These are phyloP conservation scores for Psettodes erumei DNA, from an alignment of 2,113 vertebrate species.

Conservation along the genomic window DNA sequence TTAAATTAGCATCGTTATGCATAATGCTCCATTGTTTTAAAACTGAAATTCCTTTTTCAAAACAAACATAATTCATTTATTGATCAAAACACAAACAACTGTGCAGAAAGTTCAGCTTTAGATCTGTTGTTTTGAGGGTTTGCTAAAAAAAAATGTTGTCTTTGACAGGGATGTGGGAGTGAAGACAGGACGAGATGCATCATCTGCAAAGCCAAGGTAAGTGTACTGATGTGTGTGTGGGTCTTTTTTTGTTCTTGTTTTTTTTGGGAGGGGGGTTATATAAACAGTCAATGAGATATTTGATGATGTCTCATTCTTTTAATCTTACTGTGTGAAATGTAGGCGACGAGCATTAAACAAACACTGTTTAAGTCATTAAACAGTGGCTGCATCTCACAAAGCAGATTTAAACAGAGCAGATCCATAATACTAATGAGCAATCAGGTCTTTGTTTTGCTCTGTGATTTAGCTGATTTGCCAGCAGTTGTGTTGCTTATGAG, in stretches of 20 bases:
- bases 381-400: slow-evolving; percentile 70
- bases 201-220: slow-evolving; percentile 79
- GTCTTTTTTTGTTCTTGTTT: background rate
- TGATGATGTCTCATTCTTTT: slow-evolving; percentile 61
- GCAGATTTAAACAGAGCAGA: slow-evolving; percentile 71
- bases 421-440: slow-evolving; percentile 83
- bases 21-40: slow-evolving; percentile 43
- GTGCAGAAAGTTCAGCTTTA: slow-evolving; percentile 7
- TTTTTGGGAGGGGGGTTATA: slow-evolving; percentile 2
- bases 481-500: slow-evolving; percentile 76
- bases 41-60: slow-evolving; percentile 31
- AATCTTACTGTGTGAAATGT: slow-evolving; percentile 66
- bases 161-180: slow-evolving; percentile 71
- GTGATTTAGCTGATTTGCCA: slow-evolving; percentile 72
- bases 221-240: slow-evolving; percentile 42
- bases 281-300: slow-evolving; percentile 25
- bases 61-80: slow-evolving; percentile 60
- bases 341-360: slow-evolving; percentile 62
- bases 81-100: slow-evolving; percentile 52
- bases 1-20: slow-evolving; percentile 51
- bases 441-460: slow-evolving; percentile 79
- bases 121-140: slow-evolving; percentile 31
- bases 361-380: slow-evolving; percentile 79
- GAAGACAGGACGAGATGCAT: slow-evolving; percentile 64
- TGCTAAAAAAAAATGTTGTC: slow-evolving; percentile 48